Percentiles rank a stretch among this genome's conserved stretches.
Conservation (phyloP, 2,888 invertebrate species). For the Caenorhabditis wallacei region DNA sequence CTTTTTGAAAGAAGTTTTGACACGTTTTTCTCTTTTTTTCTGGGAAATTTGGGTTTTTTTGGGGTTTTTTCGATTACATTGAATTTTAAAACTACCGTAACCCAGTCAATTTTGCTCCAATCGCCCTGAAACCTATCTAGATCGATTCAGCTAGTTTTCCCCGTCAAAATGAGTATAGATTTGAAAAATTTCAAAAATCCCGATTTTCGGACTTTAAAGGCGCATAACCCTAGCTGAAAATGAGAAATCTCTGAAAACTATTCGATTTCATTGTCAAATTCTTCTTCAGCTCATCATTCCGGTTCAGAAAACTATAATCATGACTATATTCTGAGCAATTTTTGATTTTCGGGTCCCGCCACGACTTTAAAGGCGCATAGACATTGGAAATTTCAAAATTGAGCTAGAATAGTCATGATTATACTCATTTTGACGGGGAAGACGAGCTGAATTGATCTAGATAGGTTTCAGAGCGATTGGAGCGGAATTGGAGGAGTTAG, state of each 20-base stretch:
- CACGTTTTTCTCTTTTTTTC: background rate
- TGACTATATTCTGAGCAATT: no score
- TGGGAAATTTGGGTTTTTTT: background rate
- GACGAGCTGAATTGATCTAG: background rate
- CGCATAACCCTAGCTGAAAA: no score
- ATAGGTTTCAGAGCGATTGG: background rate
- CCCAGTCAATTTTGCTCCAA: background rate
- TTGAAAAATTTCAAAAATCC: background rate
- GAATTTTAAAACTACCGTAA: background rate
- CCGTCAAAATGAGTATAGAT: background rate
- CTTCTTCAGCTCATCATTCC: no score
- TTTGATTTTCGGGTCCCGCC: background rate
- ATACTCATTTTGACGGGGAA: slow-evolving; percentile 1
- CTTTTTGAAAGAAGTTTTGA: background rate
- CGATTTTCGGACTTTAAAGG: background rate
- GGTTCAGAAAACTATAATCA: no score
- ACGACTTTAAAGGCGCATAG: background rate
- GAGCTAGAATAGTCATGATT: background rate
- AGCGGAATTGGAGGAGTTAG: no score
- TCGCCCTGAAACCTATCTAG: background rate
- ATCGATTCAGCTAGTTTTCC: background rate
- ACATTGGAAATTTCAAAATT: background rate
- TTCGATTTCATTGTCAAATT: no score
- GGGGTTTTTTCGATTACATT: background rate
- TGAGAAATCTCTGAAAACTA: no score